phyloP scores from a whole-genome alignment of 1,140 invertebrate species.

The Cyclargus thomasi region DNA sequence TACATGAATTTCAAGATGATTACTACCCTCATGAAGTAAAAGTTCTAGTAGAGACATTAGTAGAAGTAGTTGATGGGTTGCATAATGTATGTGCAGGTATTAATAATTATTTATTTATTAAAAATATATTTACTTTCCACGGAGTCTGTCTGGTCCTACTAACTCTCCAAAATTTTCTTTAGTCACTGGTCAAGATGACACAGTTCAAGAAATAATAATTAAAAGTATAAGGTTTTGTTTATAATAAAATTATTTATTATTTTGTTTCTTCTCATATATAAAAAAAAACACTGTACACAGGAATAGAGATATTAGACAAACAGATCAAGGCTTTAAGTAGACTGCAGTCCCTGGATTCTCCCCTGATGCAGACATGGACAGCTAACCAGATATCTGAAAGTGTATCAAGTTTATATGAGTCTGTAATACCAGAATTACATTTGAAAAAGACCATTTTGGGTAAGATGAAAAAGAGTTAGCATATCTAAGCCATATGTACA shows the following conservation, averaged over 20 bases:
- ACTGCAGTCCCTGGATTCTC: conserved; percentile 40
- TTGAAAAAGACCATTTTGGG: conserved; percentile 56
- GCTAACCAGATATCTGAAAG: conserved; percentile 39
- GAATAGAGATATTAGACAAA: conserved; percentile 41
- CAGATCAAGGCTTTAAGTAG: conserved; percentile 51
- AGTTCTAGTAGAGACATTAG: conserved; percentile 41
- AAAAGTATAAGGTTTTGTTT: too few relatives aligned
- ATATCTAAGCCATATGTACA: too few relatives aligned
- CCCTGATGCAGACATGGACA: conserved; percentile 58
- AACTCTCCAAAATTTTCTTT: not conserved
- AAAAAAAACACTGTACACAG: conserved; percentile 31
- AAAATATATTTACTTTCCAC: not conserved
- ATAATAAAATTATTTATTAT: too few relatives aligned
- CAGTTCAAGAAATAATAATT: too few relatives aligned
- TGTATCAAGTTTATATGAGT: conserved; percentile 37
- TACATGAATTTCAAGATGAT: conserved; percentile 51
- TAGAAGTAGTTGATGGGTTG: conserved; percentile 41
- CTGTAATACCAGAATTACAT: conserved; percentile 43
- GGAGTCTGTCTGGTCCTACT: too few relatives aligned
- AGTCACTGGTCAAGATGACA: too few relatives aligned
- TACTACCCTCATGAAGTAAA: conserved; percentile 54
- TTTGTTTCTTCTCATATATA: not conserved
- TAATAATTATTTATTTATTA: not conserved
- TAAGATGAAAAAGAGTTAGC: too few relatives aligned
- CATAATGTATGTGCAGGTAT: conserved; percentile 52